These are phyloP conservation scores for Cygnus atratus DNA, from an alignment of 2,113 vertebrate genomes.

Conservation along the genomic window DNA sequence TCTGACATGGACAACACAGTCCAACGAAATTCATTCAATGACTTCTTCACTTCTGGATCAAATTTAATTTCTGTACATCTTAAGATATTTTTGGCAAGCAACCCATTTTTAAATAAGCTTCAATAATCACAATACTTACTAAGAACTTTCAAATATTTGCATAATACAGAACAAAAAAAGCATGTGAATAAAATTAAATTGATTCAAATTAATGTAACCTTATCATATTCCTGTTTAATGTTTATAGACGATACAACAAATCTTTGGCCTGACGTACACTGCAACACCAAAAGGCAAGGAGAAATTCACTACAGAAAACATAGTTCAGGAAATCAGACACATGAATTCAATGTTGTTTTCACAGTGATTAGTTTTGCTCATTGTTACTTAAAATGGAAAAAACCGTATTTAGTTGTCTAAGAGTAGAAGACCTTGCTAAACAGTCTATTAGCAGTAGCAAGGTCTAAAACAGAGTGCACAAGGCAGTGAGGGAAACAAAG, in stretches of 20 bases:
- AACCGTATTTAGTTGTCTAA: not conserved
- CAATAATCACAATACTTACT: not conserved
- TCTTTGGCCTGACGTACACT: not conserved
- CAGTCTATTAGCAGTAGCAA: slow-evolving; percentile 2
- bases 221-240: not conserved
- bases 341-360: not conserved
- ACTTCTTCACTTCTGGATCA: slow-evolving; percentile 30
- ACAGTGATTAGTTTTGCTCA: not conserved
- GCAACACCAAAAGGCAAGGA: not conserved
- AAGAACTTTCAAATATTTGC: not conserved
- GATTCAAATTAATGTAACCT: not conserved
- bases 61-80: slow-evolving; percentile 11
- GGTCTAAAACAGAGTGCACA: slow-evolving; percentile 31
- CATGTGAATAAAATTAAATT: not conserved
- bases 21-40: not conserved
- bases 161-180: not conserved
- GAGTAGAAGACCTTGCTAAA: not conserved
- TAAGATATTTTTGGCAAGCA: not conserved
- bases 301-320: not conserved
- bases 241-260: not conserved
- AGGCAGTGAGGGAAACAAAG: slow-evolving; percentile 43
- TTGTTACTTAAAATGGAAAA: not conserved
- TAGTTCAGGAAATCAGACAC: not conserved
- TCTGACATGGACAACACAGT: slow-evolving; percentile 34
- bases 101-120: not conserved